phyloP scores from a whole-genome alignment of 2,888 invertebrate species.

The Daptonema setosum region DNA sequence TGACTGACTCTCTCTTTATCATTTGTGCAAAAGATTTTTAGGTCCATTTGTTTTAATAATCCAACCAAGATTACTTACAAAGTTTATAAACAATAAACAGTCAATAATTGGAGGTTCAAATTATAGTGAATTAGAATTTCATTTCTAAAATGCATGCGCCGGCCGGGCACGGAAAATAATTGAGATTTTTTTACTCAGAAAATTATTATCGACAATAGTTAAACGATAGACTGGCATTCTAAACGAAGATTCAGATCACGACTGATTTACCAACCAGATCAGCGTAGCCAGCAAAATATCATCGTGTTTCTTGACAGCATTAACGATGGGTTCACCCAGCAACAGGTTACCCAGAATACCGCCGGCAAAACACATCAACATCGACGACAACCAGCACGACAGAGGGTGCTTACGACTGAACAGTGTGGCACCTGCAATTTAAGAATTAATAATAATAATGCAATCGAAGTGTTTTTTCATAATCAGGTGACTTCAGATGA shows the following conservation, averaged over 20 bases:
- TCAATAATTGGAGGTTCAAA: too few relatives aligned
- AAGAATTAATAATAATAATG: background rate
- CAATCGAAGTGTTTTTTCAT: background rate
- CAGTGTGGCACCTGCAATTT: constrained; percentile 53
- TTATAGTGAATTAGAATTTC: too few relatives aligned
- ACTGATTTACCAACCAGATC: constrained; percentile 14
- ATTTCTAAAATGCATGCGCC: too few relatives aligned
- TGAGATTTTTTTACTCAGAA: too few relatives aligned
- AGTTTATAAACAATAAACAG: too few relatives aligned
- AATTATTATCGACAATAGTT: background rate
- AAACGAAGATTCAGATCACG: too few relatives aligned
- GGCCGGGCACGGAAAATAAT: too few relatives aligned
- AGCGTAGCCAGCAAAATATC: constrained; percentile 54
- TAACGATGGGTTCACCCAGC: constrained; percentile 80
- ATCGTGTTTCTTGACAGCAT: constrained; percentile 80
- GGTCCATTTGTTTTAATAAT: too few relatives aligned
- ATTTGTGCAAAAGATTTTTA: too few relatives aligned
- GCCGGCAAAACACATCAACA: constrained; percentile 91
- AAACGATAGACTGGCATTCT: background rate
- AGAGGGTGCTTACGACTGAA: constrained; percentile 92
- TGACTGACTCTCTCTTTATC: too few relatives aligned
- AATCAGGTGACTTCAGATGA: too few relatives aligned
- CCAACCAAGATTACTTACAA: too few relatives aligned
- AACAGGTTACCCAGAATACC: constrained; percentile 78
- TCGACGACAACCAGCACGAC: constrained; percentile 89